Percentiles rank a stretch among this genome's conserved stretches.
These are phyloP conservation scores for Phrynocephalus vlangalii DNA, from an alignment of 2,797 vertebrate species.

Conservation along the genomic window DNA sequence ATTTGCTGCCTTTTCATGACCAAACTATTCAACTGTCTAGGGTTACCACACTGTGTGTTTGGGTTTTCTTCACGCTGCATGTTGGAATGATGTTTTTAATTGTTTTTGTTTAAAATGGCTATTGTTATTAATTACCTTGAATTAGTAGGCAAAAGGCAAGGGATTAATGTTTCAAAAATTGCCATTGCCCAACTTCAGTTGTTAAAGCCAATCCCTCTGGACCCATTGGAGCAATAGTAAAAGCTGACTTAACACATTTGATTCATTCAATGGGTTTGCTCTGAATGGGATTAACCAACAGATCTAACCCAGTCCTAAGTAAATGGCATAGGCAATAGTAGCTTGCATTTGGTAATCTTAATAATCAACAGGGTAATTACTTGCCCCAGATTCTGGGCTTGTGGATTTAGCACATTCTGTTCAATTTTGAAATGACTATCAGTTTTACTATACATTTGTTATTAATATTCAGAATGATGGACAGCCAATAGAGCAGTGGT, in stretches of 20 bases:
- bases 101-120: not conserved
- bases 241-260: not conserved
- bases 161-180: not conserved
- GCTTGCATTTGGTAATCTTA: not conserved
- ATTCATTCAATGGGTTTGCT: not conserved
- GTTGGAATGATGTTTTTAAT: no score
- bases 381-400: conserved; percentile 48
- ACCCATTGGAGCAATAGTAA: not conserved
- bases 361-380: not conserved
- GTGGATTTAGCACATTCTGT: not conserved
- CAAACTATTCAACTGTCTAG: not conserved
- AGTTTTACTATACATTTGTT: not conserved
- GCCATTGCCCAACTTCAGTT: not conserved
- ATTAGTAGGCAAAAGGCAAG: not conserved
- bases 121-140: not conserved
- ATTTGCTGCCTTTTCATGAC: not conserved
- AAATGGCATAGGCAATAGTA: not conserved
- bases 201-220: not conserved
- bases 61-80: no score
- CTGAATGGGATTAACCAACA: not conserved
- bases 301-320: not conserved
- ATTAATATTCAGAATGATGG: not conserved
- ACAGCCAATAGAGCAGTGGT: not conserved
- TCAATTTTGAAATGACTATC: not conserved
- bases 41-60: not conserved